phyloP scores from a whole-genome alignment of 1,140 invertebrate genomes.

The Atopsyche davidsoni region DNA sequence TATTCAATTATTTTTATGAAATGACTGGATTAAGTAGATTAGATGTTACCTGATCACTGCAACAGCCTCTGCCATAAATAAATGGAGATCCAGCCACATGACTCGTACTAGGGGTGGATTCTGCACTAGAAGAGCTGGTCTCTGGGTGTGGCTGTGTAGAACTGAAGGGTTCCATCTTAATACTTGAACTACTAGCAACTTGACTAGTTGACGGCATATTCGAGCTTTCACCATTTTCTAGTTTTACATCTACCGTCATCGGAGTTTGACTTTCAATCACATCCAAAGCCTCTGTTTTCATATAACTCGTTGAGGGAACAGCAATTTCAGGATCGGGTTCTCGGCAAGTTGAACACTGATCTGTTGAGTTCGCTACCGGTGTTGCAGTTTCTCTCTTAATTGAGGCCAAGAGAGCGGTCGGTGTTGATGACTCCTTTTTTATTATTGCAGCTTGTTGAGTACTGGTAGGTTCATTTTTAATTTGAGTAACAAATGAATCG shows the following conservation, averaged over 20 bases:
- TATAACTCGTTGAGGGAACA: conserved; percentile 3
- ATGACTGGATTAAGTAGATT: no score
- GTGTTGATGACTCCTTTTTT: conserved; percentile 4
- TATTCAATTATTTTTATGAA: no score
- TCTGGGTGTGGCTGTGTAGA: no score
- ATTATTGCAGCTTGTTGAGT: not conserved
- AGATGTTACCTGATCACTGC: conserved; percentile 18
- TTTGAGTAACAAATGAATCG: no score
- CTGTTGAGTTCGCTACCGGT: not conserved
- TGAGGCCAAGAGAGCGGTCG: no score
- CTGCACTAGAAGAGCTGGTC: not conserved
- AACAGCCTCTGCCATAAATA: conserved; percentile 14
- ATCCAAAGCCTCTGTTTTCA: conserved; percentile 10
- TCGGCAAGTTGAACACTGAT: conserved; percentile 6
- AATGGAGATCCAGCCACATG: not conserved
- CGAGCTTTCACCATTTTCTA: conserved; percentile 7
- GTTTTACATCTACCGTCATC: conserved; percentile 27
- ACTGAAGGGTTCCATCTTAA: no score
- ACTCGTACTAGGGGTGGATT: conserved; percentile 19
- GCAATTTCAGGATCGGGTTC: conserved; percentile 1
- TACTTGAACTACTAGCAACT: not conserved
- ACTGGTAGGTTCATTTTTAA: not conserved
- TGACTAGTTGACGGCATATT: not conserved
- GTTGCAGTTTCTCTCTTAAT: no score
- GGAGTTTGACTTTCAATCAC: not conserved